Evolutionary conservation across 1,140 invertebrate genomes (phyloP).

Genomic region (Acyrthosiphon pisum): DNA sequence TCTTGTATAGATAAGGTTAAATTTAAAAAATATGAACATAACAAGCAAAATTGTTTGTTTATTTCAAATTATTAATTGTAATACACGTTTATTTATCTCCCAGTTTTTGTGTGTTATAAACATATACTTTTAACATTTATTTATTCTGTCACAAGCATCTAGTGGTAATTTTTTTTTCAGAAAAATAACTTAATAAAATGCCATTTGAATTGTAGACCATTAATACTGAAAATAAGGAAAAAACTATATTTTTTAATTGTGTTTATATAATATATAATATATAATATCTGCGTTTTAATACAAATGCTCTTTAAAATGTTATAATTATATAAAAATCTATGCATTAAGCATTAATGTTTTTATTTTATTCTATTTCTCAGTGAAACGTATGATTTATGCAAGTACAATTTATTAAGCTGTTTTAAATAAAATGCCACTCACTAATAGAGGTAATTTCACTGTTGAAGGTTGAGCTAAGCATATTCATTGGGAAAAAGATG

Average conservation of each 20-base stretch:
- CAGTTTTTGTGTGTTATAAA: not conserved
- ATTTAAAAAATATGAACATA: not conserved
- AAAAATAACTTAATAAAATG: not conserved
- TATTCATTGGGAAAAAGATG: not conserved
- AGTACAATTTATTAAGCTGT: not conserved
- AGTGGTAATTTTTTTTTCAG: not conserved
- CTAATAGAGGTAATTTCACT: not conserved
- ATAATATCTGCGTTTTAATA: not conserved
- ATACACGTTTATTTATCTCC: not conserved
- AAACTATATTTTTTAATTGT: not conserved
- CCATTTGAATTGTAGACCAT: not conserved
- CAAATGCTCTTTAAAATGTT: not conserved
- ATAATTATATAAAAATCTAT: not conserved
- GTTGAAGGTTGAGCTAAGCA: not conserved
- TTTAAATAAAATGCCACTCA: not conserved
- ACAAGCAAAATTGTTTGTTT: not conserved
- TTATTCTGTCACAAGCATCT: not conserved
- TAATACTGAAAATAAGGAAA: not conserved
- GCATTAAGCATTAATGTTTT: not conserved
- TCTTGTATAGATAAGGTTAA: not conserved
- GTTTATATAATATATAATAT: not conserved
- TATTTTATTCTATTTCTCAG: not conserved
- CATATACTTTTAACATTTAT: not conserved
- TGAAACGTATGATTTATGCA: not conserved
- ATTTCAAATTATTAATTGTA: not conserved